These are phyloP conservation scores for Drosophila siamana DNA, from an alignment of 2,888 invertebrate genomes.

Conservation along the genomic window DNA sequence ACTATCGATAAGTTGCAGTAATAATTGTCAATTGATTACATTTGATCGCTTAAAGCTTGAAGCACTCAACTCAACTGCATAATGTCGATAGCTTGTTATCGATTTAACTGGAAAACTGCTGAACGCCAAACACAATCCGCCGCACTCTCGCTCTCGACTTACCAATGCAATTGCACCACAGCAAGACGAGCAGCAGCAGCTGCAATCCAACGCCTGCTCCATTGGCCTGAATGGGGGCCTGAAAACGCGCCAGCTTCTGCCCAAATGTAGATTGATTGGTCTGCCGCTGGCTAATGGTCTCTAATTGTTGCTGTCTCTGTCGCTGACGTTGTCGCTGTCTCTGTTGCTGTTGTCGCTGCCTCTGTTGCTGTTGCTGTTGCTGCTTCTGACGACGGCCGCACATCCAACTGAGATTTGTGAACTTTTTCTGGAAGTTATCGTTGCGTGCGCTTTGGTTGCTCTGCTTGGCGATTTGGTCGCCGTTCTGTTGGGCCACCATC, in stretches of 20 bases:
- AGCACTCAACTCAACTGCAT: not conserved
- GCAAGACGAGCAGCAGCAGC: constrained; percentile 76
- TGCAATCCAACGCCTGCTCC: constrained; percentile 71
- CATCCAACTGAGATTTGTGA: constrained; percentile 26
- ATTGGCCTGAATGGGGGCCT: constrained; percentile 15
- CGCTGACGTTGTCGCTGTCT: constrained; percentile 4
- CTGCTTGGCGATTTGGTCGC: constrained; percentile 57
- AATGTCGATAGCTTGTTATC: constrained; percentile 9
- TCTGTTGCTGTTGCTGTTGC: not conserved
- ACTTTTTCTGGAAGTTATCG: constrained; percentile 25
- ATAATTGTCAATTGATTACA: no score
- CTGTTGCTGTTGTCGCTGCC: not conserved
- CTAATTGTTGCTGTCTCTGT: constrained; percentile 45
- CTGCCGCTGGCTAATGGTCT: constrained; percentile 49
- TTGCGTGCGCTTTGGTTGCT: constrained; percentile 23
- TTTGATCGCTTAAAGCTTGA: not conserved
- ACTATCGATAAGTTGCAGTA: not conserved
- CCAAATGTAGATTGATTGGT: constrained; percentile 42
- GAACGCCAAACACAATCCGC: not conserved
- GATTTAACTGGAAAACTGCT: not conserved
- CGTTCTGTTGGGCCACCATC: constrained; percentile 48
- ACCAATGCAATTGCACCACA: constrained; percentile 84
- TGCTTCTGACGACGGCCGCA: constrained; percentile 24
- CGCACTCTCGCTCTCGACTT: constrained; percentile 54
- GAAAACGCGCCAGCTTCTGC: constrained; percentile 58